Base-by-base conservation (phyloP, 2,797 vertebrate species). In the Malacoctenus gilli region DNA sequence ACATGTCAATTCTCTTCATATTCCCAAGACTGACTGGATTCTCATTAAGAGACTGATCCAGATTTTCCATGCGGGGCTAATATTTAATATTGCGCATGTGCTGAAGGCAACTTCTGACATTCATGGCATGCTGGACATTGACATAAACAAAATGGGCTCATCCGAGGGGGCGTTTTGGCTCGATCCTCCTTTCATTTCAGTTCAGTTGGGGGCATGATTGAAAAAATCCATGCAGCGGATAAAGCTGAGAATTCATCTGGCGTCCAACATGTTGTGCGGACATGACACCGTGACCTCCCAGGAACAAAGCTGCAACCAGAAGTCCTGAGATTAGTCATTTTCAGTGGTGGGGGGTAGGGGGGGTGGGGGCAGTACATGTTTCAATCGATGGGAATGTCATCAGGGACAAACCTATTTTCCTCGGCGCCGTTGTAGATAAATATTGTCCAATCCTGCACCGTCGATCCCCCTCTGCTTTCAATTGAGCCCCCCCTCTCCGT, bases 331-430 rank as follows among this genome's bases (percentile, higher is more conserved):
- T 90, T 84, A 89, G 83, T 87, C 85, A 84, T 83, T 89, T 83
- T 87, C 80, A 76, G 66, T 20, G 44, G n/a, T n/a, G n/a, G n/a
- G n/a, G n/a, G 62, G 57, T 70, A 69, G 52, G 50, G 60, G 50
- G 65, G 62, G 59, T 68, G 55, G 60, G 50, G 64, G 67, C 35
- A 83, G 74, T 77, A 82, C 83, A 80, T 83, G 78, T 86, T 88
- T 84, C 84, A 89, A 90, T 91, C 87, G 82, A 92, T 91, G 87
- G 73, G 91, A 89, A 91, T 90, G 85, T 91, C 90, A 89, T 86
- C 82, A 71, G 82, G 80, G 85, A 89, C 88, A 90, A 87, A 85
- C 72, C 80, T 83, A 81, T 90, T 91, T 89, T 90, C 85, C 82
- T 83, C 79, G 59, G 75, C 75, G 77, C 66, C 77, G 71, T 81